Base-by-base conservation (phyloP, 2,113 vertebrate species). In the Brachirus orientalis region DNA sequence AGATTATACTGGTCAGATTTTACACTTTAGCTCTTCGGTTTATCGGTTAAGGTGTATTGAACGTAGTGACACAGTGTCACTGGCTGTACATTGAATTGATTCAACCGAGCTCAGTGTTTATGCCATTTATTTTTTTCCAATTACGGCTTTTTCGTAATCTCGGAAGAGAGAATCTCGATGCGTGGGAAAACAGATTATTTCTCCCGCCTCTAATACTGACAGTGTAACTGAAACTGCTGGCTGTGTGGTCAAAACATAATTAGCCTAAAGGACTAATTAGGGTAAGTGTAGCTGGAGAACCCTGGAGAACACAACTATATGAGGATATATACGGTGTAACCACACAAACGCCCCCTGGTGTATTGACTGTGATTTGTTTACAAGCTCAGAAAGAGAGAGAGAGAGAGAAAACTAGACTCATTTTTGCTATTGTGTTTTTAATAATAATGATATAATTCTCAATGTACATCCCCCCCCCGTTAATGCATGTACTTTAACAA, bases 201-300 rank as follows among this genome's bases (percentile, higher is more conserved):
- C 28, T 28, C 28, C 6, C 28, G 6, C 28, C 28, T 28, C 28
- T 28, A 6, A 28, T 28, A 6, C 28, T 56, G 50, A 73, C 22
- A 28, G 40, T 55, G 44, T 19, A 44, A 63, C 10, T 28, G 52
- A 65, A 16, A 62, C 58, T 60, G 68, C 8, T 57, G 64, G 54
- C 14, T 43, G 22, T 59, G 47, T 10, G 10, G 63, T 57, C 75
- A 74, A 62, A 61, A 71, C 61, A 16, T 20, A 63, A 84, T 82
- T 82, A 81, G 75, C 59, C 72, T 65, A 10, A 70, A 81, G 84
- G 84, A 86, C 77, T 88, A 77, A 86, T 88, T 86, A 74, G 71
- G 69, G 76, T 86, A n/a, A n/a, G n/a, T n/a, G n/a, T 64, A 81
- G 54, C 59, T 44, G 71, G 43, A 14, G 13, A 61, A 20, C 63